Evolutionary conservation across 2,797 vertebrate species (phyloP).

Genomic region (Enteromius paludinosus): DNA sequence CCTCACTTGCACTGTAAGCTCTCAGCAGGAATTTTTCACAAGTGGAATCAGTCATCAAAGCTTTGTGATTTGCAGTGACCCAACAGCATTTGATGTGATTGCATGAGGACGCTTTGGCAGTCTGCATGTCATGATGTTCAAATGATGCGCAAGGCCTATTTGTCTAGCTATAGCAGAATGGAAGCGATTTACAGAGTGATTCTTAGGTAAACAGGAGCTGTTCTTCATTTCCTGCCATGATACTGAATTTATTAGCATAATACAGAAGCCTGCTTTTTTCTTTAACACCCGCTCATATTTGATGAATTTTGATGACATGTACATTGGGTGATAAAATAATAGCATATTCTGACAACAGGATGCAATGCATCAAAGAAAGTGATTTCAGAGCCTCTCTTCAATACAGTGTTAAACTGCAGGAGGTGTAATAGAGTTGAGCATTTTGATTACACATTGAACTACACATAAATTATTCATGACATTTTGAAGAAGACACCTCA

Average conservation of each 20-base stretch:
- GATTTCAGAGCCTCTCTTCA: not conserved
- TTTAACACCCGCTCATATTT: slow-evolving; percentile 7
- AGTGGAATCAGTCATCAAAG: slow-evolving; percentile 57
- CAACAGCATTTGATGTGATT: slow-evolving; percentile 35
- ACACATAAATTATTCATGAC: not conserved
- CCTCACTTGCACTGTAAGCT: slow-evolving; percentile 14
- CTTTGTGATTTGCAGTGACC: slow-evolving; percentile 42
- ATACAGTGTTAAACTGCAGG: slow-evolving; percentile 14
- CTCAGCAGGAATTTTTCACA: slow-evolving; percentile 46
- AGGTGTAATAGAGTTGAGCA: slow-evolving; percentile 21
- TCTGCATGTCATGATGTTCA: slow-evolving; percentile 26
- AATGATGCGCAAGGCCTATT: not conserved
- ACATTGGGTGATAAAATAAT: not conserved
- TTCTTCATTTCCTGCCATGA: slow-evolving; percentile 7
- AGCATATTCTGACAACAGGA: slow-evolving; percentile 3
- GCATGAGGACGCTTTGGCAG: slow-evolving; percentile 19
- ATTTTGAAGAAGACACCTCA: slow-evolving; percentile 1
- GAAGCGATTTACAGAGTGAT: not conserved
- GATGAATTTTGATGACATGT: slow-evolving; percentile 8
- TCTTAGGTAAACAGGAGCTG: slow-evolving; percentile 8
- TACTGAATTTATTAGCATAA: slow-evolving; percentile 40
- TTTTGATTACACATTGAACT: slow-evolving; percentile 11
- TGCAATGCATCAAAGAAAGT: slow-evolving; percentile 24
- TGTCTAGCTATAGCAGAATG: slow-evolving; percentile 11
- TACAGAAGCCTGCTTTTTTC: slow-evolving; percentile 10